Evolutionary conservation across 2,797 vertebrate species (phyloP), one percentile per base, ranked within the genome.

Genomic region (Cossypha caffra): DNA sequence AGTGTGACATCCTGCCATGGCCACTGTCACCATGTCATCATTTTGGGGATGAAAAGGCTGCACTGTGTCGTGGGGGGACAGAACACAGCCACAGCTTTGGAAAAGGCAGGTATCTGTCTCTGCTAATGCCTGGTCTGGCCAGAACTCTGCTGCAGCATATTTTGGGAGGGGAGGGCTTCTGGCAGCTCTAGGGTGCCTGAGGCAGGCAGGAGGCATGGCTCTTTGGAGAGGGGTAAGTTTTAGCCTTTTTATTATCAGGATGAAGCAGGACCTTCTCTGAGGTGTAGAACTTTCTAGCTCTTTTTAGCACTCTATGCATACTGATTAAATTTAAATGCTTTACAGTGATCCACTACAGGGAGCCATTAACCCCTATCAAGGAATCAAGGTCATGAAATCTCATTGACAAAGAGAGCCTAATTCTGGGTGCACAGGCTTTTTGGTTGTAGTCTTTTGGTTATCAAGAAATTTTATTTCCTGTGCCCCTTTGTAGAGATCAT

Each of bases 121-220:
- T 0, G 0, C 61, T n/a, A 40, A 38, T 4, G 6, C 13, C 2
- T 2, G 38, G 21, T 62, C 51, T 3, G 7, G 29, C 16, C 3
- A 1, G 35, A 42, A n/a, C 35, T 59, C 40, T 62, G 51, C 76
- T 43, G 10, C 20, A 67, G 45, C 31, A 13, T 12, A 6, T 66
- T 74, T 12, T 71, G 73, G 19, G 43, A 54, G 7, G 13, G 0
- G 1, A 76, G 51, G 42, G 51, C 40, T 77, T 19, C 48, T 80
- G 68, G 33, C 26, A 71, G 37, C 17, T 86, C 29, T 24, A 1
- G 2, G 14, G 18, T 81, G 16, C 57, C 29, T 58, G 57, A 68
- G 58, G 35, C n/a, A 72, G 40, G 64, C 35, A 17, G 58, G 29
- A 84, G 26, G n/a, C 14, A 40, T 52, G 51, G 38, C 43, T 52